phyloP scores from a whole-genome alignment of 2,113 vertebrate genomes.

The Chaetodon trifascialis region DNA sequence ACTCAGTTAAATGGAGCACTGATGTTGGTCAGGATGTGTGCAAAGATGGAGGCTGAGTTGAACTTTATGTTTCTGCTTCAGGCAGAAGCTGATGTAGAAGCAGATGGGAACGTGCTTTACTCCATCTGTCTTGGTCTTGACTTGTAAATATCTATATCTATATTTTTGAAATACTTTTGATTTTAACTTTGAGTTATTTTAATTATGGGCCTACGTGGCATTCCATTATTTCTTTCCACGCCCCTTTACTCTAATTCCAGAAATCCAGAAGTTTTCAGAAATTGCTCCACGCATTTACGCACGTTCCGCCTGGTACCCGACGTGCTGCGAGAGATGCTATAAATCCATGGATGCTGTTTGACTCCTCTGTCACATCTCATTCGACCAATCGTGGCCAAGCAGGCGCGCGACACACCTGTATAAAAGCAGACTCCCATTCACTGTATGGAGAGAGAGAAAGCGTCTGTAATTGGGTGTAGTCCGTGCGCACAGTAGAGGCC shows the following conservation, averaged over 20 bases:
- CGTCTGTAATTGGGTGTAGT: neutral
- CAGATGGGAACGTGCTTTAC: neutral
- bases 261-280: too few species aligned
- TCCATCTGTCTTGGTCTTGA: neutral
- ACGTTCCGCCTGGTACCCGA: neutral
- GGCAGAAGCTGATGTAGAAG: neutral
- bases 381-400: slow-evolving; percentile 68
- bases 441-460: neutral
- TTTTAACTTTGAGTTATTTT: too few species aligned
- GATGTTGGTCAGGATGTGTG: neutral
- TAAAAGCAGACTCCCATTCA: slow-evolving; percentile 61
- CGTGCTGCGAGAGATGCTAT: neutral
- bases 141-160: neutral
- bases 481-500: slow-evolving; percentile 20
- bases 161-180: neutral
- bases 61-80: neutral
- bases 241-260: too few species aligned
- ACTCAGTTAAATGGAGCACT: neutral
- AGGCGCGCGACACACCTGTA: slow-evolving; percentile 60
- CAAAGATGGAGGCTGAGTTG: neutral
- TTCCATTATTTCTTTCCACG: neutral
- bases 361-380: slow-evolving; percentile 18
- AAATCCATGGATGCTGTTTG: neutral
- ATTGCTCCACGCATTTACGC: neutral
- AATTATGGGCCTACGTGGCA: too few species aligned